A percentile compares a stretch with the other conserved stretches of the same genome.
Conservation (phyloP, 2,113 vertebrate species). For the Syngnathus scovelli region DNA sequence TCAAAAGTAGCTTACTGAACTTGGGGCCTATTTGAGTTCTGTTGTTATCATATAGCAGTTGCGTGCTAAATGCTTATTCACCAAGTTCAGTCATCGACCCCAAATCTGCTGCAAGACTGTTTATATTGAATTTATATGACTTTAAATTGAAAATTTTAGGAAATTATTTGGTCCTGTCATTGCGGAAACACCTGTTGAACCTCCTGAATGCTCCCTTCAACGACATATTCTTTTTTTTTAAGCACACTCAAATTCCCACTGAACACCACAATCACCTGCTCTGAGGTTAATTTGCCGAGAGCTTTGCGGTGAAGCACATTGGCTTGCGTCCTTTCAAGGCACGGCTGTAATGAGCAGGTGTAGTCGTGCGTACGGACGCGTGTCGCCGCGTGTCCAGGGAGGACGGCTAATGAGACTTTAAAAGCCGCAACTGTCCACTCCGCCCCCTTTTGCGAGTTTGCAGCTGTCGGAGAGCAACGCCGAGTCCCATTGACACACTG, state of each 20-base stretch:
- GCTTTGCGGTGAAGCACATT: conserved; percentile 61
- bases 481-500: conserved; percentile 73
- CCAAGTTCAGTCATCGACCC: no score
- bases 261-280: conserved; percentile 41
- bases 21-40: no score
- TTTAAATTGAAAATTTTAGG: no score
- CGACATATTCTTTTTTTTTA: conserved; percentile 16
- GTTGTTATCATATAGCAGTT: no score
- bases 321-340: conserved; percentile 62
- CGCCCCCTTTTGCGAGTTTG: conserved; percentile 65
- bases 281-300: conserved; percentile 61
- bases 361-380: conserved; percentile 59
- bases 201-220: conserved; percentile 14
- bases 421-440: conserved; percentile 79
- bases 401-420: conserved; percentile 77
- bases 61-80: no score
- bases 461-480: conserved; percentile 64
- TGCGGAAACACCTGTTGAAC: conserved; percentile 2
- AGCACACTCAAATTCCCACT: conserved; percentile 9
- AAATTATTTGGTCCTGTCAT: no score
- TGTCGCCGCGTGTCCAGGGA: conserved; percentile 67
- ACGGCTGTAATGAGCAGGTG: conserved; percentile 75
- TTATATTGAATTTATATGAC: no score
- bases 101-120: no score
- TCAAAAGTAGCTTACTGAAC: no score